phyloP scores from a whole-genome alignment of 2,113 vertebrate genomes.

The Galbula dea region DNA sequence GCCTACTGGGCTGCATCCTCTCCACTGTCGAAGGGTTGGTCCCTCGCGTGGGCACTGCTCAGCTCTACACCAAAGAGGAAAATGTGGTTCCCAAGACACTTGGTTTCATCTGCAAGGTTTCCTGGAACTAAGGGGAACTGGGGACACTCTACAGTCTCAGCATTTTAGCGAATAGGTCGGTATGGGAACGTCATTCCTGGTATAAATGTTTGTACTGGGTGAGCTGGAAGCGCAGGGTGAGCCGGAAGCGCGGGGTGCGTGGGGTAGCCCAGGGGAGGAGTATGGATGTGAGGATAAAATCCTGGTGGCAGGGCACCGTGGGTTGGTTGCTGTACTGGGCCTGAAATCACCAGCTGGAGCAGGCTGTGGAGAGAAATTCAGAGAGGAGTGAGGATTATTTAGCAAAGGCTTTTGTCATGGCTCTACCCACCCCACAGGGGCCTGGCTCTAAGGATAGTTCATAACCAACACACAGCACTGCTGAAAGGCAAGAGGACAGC shows the following conservation, averaged over 20 bases:
- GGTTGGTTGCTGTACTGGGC: slow-evolving; percentile 84
- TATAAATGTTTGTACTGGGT: slow-evolving; percentile 79
- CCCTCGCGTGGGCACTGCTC: fast-evolving
- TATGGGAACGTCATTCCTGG: slow-evolving; percentile 86
- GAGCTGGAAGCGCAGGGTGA: slow-evolving; percentile 77
- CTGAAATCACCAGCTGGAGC: slow-evolving; percentile 94
- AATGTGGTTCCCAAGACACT: not conserved
- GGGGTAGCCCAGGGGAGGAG: slow-evolving; percentile 83
- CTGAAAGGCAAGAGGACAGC: not conserved
- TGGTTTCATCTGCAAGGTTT: not conserved
- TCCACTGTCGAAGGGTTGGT: not conserved
- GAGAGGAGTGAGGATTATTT: not conserved
- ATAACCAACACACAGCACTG: too few relatives aligned
- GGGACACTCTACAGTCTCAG: not conserved
- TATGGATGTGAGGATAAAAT: slow-evolving; percentile 92
- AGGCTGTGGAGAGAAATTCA: slow-evolving; percentile 76
- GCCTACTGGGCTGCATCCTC: fast-evolving
- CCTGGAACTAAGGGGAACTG: not conserved
- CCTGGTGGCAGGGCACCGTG: slow-evolving; percentile 77
- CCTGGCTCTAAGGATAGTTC: not conserved
- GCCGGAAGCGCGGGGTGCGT: slow-evolving; percentile 60
- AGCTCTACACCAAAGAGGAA: not conserved
- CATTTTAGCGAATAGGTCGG: slow-evolving; percentile 82
- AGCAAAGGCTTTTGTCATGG: not conserved
- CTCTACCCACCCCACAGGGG: not conserved